Evolutionary conservation across 2,797 vertebrate species (phyloP).

Genomic region (Hippopotamyrus pictus): DNA sequence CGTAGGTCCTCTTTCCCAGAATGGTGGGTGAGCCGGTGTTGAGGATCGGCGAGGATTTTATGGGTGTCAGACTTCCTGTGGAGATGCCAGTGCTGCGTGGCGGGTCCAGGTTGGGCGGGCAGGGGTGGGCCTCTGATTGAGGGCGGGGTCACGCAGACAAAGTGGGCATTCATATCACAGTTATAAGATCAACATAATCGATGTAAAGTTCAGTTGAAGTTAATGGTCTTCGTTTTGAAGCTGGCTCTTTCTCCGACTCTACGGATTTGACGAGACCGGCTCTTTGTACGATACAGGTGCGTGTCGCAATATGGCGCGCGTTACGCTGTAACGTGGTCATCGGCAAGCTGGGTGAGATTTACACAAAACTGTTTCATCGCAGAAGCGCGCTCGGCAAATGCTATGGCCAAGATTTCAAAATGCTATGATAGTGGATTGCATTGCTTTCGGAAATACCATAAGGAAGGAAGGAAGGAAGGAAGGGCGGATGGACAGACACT

Average conservation of each 20-base stretch:
- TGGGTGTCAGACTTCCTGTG: slow-evolving; percentile 78
- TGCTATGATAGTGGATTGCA: neutral
- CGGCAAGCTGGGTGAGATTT: neutral
- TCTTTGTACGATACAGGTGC: neutral
- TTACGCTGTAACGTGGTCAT: neutral
- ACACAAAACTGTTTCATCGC: neutral
- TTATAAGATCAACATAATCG: neutral
- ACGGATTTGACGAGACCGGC: neutral
- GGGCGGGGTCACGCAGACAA: slow-evolving; percentile 3
- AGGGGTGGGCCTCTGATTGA: slow-evolving; percentile 82
- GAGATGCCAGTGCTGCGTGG: slow-evolving; percentile 72
- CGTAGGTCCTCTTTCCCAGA: slow-evolving; percentile 90
- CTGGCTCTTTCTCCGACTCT: neutral
- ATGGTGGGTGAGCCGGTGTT: slow-evolving; percentile 96
- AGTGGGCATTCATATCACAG: neutral
- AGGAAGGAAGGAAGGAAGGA: neutral
- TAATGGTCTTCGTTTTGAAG: neutral
- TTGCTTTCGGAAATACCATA: neutral
- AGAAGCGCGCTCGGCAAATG: neutral
- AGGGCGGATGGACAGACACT: neutral
- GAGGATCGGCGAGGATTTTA: slow-evolving; percentile 85
- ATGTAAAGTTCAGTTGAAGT: neutral
- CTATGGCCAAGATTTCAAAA: neutral
- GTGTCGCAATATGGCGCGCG: neutral
- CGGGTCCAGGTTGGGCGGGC: slow-evolving; percentile 77